Percentiles rank a stretch among this genome's conserved stretches.
Evolutionary conservation across 2,888 invertebrate species (phyloP).

Genomic region (Ophion slaviceki): DNA sequence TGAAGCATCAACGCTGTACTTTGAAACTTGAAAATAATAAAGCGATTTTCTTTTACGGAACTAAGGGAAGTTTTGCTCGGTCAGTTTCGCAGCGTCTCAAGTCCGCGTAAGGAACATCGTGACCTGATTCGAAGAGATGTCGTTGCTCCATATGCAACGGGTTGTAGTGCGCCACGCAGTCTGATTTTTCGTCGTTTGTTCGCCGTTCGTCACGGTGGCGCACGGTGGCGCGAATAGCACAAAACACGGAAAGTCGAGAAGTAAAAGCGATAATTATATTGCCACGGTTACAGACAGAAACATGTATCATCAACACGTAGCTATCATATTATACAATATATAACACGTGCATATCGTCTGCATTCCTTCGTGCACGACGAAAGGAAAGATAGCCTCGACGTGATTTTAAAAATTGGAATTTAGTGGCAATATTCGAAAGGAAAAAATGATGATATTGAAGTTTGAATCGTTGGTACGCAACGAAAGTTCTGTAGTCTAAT

Average conservation of each 20-base stretch:
- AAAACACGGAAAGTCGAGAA: conserved; percentile 46
- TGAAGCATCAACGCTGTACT: no score
- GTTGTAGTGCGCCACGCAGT: conserved; percentile 58
- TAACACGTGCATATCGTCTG: not conserved
- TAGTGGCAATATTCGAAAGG: no score
- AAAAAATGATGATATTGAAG: no score
- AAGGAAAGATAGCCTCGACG: not conserved
- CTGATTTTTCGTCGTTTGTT: conserved; percentile 50
- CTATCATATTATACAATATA: not conserved
- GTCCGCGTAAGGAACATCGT: not conserved
- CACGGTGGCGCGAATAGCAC: conserved; percentile 30
- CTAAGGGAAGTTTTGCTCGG: not conserved
- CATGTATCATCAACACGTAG: not conserved
- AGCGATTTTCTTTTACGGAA: no score
- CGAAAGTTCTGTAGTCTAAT: no score
- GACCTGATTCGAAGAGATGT: conserved; percentile 20
- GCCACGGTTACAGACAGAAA: not conserved
- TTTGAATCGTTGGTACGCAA: no score
- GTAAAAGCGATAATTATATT: conserved; percentile 15
- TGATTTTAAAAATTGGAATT: not conserved
- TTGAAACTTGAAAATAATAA: no score
- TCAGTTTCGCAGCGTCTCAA: not conserved
- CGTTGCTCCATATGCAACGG: conserved; percentile 39
- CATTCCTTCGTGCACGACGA: not conserved
- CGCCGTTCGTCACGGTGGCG: conserved; percentile 38